Conservation (phyloP, 2,888 invertebrate genomes). For the Drosophila anceps region DNA sequence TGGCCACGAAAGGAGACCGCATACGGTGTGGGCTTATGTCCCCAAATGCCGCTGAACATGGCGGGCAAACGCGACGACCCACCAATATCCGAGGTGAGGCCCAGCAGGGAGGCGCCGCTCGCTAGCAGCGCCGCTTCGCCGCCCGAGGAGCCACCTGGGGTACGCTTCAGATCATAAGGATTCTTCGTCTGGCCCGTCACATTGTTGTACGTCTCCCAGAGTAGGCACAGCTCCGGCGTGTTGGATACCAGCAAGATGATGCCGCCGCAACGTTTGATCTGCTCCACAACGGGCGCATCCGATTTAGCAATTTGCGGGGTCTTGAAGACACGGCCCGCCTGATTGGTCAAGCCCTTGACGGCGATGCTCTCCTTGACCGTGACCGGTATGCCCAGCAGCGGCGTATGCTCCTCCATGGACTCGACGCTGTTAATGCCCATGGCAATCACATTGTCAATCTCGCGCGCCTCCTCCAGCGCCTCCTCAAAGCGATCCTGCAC, state of each 20-base stretch:
- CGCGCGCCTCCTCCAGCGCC: constrained; percentile 91
- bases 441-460: constrained; percentile 89
- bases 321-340: constrained; percentile 89
- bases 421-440: constrained; percentile 87
- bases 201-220: constrained; percentile 95
- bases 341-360: constrained; percentile 92
- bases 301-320: constrained; percentile 88
- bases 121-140: constrained; percentile 92
- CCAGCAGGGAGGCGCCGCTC: constrained; percentile 92
- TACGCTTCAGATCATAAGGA: constrained; percentile 93
- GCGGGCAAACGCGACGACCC: constrained; percentile 95
- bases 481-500: constrained; percentile 91
- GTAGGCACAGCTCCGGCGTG: constrained; percentile 95
- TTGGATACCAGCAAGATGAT: constrained; percentile 95
- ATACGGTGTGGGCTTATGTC: constrained; percentile 94
- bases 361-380: constrained; percentile 94
- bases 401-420: constrained; percentile 89
- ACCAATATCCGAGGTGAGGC: constrained; percentile 95
- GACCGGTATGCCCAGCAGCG: constrained; percentile 93
- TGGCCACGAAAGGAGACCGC: constrained; percentile 89
- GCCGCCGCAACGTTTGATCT: constrained; percentile 91
- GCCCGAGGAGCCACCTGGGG: constrained; percentile 96
- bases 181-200: constrained; percentile 94
- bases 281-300: constrained; percentile 91
- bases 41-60: constrained; percentile 96